Percentiles rank a stretch among this genome's conserved stretches.
Conservation (phyloP, 2,113 vertebrate genomes). For the Meles meles region DNA sequence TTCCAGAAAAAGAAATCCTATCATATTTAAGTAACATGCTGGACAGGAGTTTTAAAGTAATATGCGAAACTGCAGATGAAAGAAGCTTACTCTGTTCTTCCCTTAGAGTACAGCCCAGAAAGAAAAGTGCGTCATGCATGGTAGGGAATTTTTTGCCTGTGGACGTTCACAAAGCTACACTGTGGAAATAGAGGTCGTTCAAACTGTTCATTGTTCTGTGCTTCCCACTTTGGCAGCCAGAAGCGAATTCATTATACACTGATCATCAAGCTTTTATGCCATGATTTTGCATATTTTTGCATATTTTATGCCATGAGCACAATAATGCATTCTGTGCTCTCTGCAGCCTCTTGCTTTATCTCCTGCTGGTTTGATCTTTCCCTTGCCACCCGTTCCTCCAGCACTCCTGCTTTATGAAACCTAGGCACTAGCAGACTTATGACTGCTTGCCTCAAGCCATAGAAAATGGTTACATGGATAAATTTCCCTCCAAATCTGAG, state of each 20-base stretch:
- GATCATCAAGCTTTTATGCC: slow-evolving; percentile 67
- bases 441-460: not conserved
- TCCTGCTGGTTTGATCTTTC: not conserved
- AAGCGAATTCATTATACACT: slow-evolving; percentile 70
- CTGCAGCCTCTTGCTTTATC: slow-evolving; percentile 24
- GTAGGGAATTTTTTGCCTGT: slow-evolving; percentile 72
- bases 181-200: slow-evolving; percentile 71
- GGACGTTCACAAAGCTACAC: slow-evolving; percentile 77
- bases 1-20: slow-evolving; percentile 18
- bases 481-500: not conserved
- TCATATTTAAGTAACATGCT: not conserved
- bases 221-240: slow-evolving; percentile 72
- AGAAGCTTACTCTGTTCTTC: not conserved
- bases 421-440: not conserved
- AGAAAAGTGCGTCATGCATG: slow-evolving; percentile 67
- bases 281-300: too few relatives aligned
- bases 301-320: slow-evolving; percentile 56
- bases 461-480: not conserved
- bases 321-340: slow-evolving; percentile 44
- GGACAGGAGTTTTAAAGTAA: not conserved
- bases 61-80: too few relatives aligned
- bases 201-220: slow-evolving; percentile 76
- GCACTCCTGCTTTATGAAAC: not conserved
- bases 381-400: not conserved
- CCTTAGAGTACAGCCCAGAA: slow-evolving; percentile 34